These are phyloP conservation scores for Agriotes lineatus DNA, from an alignment of 2,888 invertebrate species.

Conservation along the genomic window DNA sequence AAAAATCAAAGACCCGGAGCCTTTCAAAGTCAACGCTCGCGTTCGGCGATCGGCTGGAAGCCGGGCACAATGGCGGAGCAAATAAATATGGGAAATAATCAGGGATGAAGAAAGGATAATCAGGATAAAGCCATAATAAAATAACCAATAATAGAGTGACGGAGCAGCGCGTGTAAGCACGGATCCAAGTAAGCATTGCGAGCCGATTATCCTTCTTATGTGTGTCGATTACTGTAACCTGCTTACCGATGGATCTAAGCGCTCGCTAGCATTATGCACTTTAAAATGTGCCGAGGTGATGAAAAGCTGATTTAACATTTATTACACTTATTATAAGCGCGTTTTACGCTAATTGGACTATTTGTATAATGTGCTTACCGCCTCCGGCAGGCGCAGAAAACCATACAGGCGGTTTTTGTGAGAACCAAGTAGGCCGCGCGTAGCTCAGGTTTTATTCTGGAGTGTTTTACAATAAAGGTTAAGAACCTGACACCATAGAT, in stretches of 20 bases:
- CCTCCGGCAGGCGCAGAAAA: too few relatives aligned
- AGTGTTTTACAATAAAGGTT: too few relatives aligned
- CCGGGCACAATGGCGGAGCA: constrained; percentile 3
- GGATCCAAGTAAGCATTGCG: constrained; percentile 46
- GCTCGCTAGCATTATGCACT: constrained; percentile 45
- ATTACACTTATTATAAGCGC: constrained; percentile 34
- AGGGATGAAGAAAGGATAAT: constrained; percentile 52
- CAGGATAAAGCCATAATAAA: constrained; percentile 56
- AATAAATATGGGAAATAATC: constrained; percentile 48
- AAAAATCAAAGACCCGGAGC: too few relatives aligned
- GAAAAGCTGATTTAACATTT: constrained; percentile 40
- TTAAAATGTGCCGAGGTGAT: constrained; percentile 33
- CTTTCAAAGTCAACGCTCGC: too few relatives aligned
- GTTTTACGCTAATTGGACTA: constrained; percentile 30
- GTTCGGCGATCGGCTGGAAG: too few relatives aligned
- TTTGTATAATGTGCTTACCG: constrained; percentile 17
- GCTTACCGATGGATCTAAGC: constrained; percentile 48
- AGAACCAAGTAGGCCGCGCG: too few relatives aligned
- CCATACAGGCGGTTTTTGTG: too few relatives aligned
- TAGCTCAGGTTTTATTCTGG: too few relatives aligned
- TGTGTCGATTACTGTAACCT: constrained; percentile 56
- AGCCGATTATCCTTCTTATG: constrained; percentile 57
- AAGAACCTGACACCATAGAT: too few relatives aligned
- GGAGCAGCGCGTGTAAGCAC: constrained; percentile 47
- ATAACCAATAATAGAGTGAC: constrained; percentile 54